Conservation (phyloP, 2,888 invertebrate genomes). For the Drosophila formosana region DNA sequence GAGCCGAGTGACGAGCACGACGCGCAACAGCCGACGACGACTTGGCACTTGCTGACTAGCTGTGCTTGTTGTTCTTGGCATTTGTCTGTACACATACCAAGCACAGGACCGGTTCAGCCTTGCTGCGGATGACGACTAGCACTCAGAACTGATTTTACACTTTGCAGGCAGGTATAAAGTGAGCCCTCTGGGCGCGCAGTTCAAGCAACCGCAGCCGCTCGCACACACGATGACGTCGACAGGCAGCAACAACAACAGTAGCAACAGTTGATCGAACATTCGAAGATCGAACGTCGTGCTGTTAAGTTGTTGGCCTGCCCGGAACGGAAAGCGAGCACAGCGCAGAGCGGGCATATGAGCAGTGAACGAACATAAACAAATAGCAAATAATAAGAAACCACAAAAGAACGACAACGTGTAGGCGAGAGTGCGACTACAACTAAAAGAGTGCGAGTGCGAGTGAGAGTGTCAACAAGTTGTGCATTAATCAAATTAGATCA, state of each 20-base stretch:
- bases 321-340: slow-evolving; percentile 50
- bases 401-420: slow-evolving; percentile 49
- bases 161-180: background rate
- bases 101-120: slow-evolving; percentile 63
- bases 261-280: slow-evolving; percentile 70
- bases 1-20: slow-evolving; percentile 17
- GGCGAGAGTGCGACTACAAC: slow-evolving; percentile 39
- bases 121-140: slow-evolving; percentile 23
- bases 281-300: slow-evolving; percentile 73
- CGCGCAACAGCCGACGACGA: slow-evolving; percentile 71
- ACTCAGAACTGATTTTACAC: background rate
- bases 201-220: slow-evolving; percentile 47
- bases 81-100: slow-evolving; percentile 34
- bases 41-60: slow-evolving; percentile 75
- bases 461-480: slow-evolving; percentile 66
- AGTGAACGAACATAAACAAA: slow-evolving; percentile 58
- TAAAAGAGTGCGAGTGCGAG: slow-evolving; percentile 43
- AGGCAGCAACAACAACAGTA: slow-evolving; percentile 61
- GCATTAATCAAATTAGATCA: slow-evolving; percentile 76
- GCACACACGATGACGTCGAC: slow-evolving; percentile 57
- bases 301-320: slow-evolving; percentile 72
- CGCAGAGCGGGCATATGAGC: slow-evolving; percentile 25
- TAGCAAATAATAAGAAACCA: slow-evolving; percentile 55
- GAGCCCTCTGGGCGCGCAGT: slow-evolving; percentile 36
- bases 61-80: slow-evolving; percentile 48